These are phyloP conservation scores for Neodiprion lecontei DNA, from an alignment of 1,140 invertebrate species.

Conservation along the genomic window DNA sequence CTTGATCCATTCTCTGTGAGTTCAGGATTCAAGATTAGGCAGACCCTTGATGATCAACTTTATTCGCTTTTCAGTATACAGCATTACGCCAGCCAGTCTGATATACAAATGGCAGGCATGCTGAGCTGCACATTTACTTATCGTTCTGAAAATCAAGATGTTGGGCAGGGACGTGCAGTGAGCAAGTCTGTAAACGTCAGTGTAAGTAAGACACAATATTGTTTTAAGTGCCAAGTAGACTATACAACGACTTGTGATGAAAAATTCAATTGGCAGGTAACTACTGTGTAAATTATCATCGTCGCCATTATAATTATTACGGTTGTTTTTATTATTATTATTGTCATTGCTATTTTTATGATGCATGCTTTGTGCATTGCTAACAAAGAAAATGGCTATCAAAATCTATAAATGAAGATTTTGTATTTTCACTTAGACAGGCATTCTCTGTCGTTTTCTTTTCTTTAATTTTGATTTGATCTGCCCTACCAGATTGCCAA, in stretches of 20 bases:
- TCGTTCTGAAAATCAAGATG: constrained; percentile 54
- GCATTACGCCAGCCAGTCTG: constrained; percentile 79
- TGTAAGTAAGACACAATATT: constrained; percentile 53
- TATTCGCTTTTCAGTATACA: constrained; percentile 68
- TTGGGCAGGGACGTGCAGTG: constrained; percentile 43
- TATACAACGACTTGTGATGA: too few species aligned
- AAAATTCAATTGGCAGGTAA: too few species aligned
- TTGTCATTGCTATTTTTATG: too few species aligned
- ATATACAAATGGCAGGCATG: constrained; percentile 94
- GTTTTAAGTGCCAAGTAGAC: too few species aligned
- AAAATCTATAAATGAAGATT: too few species aligned
- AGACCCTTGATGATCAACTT: constrained; percentile 12
- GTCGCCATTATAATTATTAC: too few species aligned
- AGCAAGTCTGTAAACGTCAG: constrained; percentile 62
- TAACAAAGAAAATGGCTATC: too few species aligned
- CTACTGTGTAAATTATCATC: too few species aligned
- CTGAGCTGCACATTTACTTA: constrained; percentile 84
- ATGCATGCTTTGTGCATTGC: too few species aligned
- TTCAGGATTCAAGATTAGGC: constrained; percentile 36
- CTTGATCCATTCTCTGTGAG: constrained; percentile 85
- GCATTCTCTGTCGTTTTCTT: neutral
- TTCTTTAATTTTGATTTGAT: neutral
- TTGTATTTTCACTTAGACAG: too few species aligned
- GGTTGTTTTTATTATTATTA: too few species aligned
- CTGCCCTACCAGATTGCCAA: neutral